Evolutionary conservation across 1,140 invertebrate species (phyloP), one percentile per base, ranked within the genome.

Genomic region (Wiebesia pumilae): DNA sequence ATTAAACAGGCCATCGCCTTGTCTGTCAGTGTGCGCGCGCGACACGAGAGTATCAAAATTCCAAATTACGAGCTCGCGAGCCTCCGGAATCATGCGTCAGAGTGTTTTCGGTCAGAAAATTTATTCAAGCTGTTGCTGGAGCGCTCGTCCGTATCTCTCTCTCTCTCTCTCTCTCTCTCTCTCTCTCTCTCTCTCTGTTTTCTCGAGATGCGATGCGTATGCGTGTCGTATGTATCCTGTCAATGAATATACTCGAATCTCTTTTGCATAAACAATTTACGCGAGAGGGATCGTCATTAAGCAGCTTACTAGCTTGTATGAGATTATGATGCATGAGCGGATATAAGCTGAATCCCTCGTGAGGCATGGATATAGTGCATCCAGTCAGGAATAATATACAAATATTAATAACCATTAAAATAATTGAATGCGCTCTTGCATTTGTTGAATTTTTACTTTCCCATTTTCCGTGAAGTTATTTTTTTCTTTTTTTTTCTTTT

Each of bases 41-140:
- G 71, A 75, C 16, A 3, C 38, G 71, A 40, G 38, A 35, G 47
- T 83, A 83, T 73, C 80, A 81, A 81, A 81, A 83, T 73, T 71
- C 43, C 47, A 83, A 73, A 73, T 54, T 83, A 54, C 69, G 81
- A 83, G 67, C 24, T 38, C 30, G n/a, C 21, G 81, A 69, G 69
- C 30, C 33, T n/a, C 81, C 81, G 82, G 82, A 83, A 77, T 75
- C 82, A 77, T 77, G 82, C 71, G 47, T 83, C 82, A 77, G n/a
- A 35, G 16, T 77, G 33, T 83, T 83, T 83, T 83, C 54, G 54
- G 51, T 33, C 35, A 62, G 47, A 62, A 83, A 83, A 83, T 83
- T 83, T 83, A 83, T 83, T 83, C 82, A 77, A 77, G 51, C 82
- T 83, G 71, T n/a, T 81, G 30, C 67, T 33, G 67, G 30, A 38